Conservation (phyloP, 2,888 invertebrate genomes). For the Mechanitis messenoides region DNA sequence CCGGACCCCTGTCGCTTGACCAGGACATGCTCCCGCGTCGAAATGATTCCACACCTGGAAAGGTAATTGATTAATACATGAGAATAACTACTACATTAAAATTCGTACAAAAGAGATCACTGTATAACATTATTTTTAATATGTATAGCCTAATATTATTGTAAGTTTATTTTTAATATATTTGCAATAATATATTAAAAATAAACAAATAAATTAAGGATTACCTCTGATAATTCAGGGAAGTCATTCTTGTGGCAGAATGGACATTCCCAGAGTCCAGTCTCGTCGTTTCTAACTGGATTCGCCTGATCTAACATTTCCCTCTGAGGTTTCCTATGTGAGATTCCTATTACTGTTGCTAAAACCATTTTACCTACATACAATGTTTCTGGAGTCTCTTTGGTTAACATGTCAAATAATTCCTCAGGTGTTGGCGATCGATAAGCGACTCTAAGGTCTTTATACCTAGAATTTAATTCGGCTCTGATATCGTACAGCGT, state of each 20-base stretch:
- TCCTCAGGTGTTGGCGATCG: constrained; percentile 89
- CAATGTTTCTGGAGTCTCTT: constrained; percentile 96
- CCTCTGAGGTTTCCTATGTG: constrained; percentile 91
- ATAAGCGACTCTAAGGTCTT: constrained; percentile 89
- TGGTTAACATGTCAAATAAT: constrained; percentile 95
- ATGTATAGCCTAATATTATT: too few relatives aligned
- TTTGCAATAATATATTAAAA: too few relatives aligned
- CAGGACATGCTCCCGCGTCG: constrained; percentile 96
- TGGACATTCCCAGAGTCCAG: constrained; percentile 97
- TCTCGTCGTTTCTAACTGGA: constrained; percentile 95
- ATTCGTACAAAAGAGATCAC: neutral
- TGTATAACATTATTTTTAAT: too few relatives aligned
- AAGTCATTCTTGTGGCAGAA: constrained; percentile 98
- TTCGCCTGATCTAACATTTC: constrained; percentile 97
- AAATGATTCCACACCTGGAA: constrained; percentile 96
- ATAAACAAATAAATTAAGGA: neutral
- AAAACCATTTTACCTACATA: constrained; percentile 91
- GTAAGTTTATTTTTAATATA: too few relatives aligned
- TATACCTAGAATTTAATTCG: constrained; percentile 95
- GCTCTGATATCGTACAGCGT: constrained; percentile 98
- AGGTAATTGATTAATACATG: neutral
- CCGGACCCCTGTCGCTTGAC: constrained; percentile 94
- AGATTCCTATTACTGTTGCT: constrained; percentile 87
- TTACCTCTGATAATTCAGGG: constrained; percentile 91
- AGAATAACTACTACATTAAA: neutral